A percentile compares a stretch with the other conserved stretches of the same genome.
Evolutionary conservation across 2,888 invertebrate genomes (phyloP).

Genomic region (Diarsia mendica): DNA sequence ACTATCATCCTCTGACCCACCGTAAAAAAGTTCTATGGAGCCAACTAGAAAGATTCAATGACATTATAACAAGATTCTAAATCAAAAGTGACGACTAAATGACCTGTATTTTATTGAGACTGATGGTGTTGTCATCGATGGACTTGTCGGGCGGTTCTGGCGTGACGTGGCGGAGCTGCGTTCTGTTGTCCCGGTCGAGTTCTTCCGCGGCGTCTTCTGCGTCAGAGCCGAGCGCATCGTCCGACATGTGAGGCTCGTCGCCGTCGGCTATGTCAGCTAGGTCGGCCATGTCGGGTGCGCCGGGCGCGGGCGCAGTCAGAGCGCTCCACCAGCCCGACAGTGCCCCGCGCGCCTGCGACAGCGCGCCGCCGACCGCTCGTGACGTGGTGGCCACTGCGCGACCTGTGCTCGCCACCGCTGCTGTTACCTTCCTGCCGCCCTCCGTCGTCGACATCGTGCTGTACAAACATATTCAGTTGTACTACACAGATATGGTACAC

Average conservation of each 20-base stretch:
- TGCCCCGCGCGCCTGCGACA: conserved; percentile 96
- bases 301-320: conserved; percentile 78
- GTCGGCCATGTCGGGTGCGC: conserved; percentile 10
- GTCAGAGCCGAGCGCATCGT: conserved; percentile 53
- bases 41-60: conserved; percentile 52
- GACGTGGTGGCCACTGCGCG: conserved; percentile 94
- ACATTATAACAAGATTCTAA: conserved; percentile 40
- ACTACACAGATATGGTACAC: not conserved
- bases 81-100: conserved; percentile 61
- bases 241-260: conserved; percentile 32
- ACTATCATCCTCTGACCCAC: conserved; percentile 37
- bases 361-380: conserved; percentile 93
- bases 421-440: conserved; percentile 97
- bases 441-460: conserved; percentile 99
- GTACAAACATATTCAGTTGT: conserved; percentile 30
- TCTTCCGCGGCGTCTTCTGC: conserved; percentile 69
- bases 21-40: conserved; percentile 50
- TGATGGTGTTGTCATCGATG: conserved; percentile 74
- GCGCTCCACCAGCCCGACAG: conserved; percentile 96
- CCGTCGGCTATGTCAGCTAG: not conserved
- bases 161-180: conserved; percentile 59
- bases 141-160: conserved; percentile 82
- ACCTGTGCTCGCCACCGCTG: conserved; percentile 97
- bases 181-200: conserved; percentile 65
- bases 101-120: conserved; percentile 79